A percentile compares a stretch with the other conserved stretches of the same genome.
These are phyloP conservation scores for Arrhamphus sclerolepis DNA, from an alignment of 2,797 vertebrate species.

Conservation along the genomic window DNA sequence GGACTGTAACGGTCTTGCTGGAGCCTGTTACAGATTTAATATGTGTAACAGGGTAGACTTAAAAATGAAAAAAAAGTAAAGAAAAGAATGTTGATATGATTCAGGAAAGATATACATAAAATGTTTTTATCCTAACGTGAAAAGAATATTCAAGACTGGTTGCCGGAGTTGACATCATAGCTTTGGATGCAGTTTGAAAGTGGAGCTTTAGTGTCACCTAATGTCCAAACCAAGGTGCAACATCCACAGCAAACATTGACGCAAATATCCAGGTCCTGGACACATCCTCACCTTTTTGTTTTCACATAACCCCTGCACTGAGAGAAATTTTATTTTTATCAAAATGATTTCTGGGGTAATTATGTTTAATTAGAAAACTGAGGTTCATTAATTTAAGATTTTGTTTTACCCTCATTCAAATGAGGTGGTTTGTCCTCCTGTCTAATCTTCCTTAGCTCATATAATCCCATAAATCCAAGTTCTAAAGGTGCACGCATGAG, in stretches of 20 bases:
- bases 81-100: too few relatives aligned
- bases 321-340: slow-evolving; percentile 19
- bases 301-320: slow-evolving; percentile 11
- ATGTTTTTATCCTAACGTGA: not conserved
- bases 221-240: not conserved
- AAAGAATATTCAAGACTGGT: not conserved
- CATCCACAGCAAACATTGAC: not conserved
- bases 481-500: slow-evolving; percentile 23
- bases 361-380: slow-evolving; percentile 16
- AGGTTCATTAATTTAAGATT: slow-evolving; percentile 21
- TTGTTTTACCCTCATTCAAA: slow-evolving; percentile 25
- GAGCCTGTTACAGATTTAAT: too few relatives aligned
- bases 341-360: slow-evolving; percentile 2
- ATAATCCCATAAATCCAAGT: slow-evolving; percentile 16
- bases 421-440: slow-evolving; percentile 11
- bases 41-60: not conserved
- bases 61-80: not conserved
- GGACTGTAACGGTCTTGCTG: too few relatives aligned
- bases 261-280: not conserved
- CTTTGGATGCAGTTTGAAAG: not conserved
- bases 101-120: too few relatives aligned
- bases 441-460: slow-evolving; percentile 26
- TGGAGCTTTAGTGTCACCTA: slow-evolving; percentile 37
- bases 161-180: too few relatives aligned
- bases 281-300: slow-evolving; percentile 3